phyloP scores from a whole-genome alignment of 1,140 invertebrate genomes.

The Euura lappo region DNA sequence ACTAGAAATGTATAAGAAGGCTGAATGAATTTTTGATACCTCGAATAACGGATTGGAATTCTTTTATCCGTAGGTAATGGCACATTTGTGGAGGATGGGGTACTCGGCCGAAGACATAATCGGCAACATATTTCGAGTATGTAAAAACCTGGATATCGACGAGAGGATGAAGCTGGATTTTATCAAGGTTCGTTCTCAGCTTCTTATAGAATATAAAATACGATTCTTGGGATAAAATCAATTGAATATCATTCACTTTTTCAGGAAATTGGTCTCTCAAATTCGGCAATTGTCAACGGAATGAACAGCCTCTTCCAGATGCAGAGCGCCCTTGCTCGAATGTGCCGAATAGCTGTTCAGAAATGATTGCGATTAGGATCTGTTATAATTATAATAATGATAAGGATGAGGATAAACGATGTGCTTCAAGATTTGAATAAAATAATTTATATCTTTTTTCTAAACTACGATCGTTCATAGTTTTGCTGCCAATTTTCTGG shows the following conservation, averaged over 20 bases:
- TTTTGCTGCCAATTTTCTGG: too few relatives aligned
- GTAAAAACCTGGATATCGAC: conserved; percentile 83
- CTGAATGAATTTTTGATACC: too few relatives aligned
- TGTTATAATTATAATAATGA: not conserved
- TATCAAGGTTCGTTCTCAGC: conserved; percentile 72
- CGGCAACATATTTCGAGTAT: conserved; percentile 91
- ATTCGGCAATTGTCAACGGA: conserved; percentile 91
- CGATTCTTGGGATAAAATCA: not conserved
- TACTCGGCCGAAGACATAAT: conserved; percentile 98
- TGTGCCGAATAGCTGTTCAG: conserved; percentile 67
- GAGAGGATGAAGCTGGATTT: conserved; percentile 87
- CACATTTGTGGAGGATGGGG: conserved; percentile 89
- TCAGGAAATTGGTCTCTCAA: conserved; percentile 91
- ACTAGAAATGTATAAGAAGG: too few relatives aligned
- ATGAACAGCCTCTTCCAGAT: conserved; percentile 88
- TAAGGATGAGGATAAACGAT: not conserved
- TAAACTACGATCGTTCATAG: not conserved
- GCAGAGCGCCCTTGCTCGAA: conserved; percentile 82
- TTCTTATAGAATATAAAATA: conserved; percentile 10
- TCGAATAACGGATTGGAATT: too few relatives aligned
- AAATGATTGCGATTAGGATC: conserved; percentile 15
- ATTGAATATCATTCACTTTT: conserved; percentile 42
- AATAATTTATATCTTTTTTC: conserved; percentile 10
- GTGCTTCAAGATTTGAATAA: not conserved
- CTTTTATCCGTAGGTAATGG: conserved; percentile 69